These are phyloP conservation scores for Leiothrix lutea DNA, from an alignment of 2,113 vertebrate species.

Conservation along the genomic window DNA sequence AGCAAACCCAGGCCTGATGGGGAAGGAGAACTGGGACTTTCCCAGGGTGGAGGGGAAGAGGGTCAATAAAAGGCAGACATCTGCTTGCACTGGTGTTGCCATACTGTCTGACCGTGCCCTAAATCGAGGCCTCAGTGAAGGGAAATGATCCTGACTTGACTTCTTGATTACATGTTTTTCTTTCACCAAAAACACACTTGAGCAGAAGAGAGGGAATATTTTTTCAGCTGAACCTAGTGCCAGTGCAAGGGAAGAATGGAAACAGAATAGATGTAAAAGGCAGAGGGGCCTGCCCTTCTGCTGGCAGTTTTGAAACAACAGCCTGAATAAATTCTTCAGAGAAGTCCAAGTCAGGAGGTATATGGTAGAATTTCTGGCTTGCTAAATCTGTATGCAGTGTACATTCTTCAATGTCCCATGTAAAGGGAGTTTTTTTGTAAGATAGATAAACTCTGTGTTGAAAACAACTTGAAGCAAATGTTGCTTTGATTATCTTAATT, in stretches of 20 bases:
- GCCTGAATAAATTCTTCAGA: background rate
- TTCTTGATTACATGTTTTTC: background rate
- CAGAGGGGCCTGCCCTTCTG: background rate
- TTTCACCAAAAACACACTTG: background rate
- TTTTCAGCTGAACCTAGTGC: background rate
- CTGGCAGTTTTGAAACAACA: background rate
- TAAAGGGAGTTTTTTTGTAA: background rate
- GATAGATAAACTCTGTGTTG: background rate
- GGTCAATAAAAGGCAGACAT: background rate
- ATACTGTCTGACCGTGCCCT: background rate
- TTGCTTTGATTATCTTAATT: background rate
- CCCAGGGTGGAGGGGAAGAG: background rate
- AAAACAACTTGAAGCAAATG: background rate
- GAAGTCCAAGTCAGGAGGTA: background rate
- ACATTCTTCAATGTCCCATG: background rate
- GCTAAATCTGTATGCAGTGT: background rate
- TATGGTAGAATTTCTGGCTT: background rate
- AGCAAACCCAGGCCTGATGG: background rate
- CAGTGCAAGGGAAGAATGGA: background rate
- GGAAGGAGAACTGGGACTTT: background rate
- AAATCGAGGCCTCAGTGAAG: background rate
- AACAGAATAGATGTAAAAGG: background rate
- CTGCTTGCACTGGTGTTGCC: background rate
- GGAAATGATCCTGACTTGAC: background rate
- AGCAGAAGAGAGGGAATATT: background rate